A percentile compares a stretch with the other conserved stretches of the same genome.
phyloP scores from a whole-genome alignment of 2,888 invertebrate species.

The Oscheius sp. region DNA sequence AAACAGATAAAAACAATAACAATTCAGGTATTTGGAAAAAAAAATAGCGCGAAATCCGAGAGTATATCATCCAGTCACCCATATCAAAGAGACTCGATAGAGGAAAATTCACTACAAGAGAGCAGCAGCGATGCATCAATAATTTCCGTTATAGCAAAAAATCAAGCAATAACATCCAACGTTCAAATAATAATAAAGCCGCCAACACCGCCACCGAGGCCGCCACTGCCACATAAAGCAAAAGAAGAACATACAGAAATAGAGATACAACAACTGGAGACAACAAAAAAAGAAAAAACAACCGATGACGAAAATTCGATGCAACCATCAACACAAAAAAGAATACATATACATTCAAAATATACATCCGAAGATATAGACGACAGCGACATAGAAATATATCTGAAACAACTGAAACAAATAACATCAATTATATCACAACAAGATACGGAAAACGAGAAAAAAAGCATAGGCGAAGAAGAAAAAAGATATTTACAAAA shows the following conservation, averaged over 20 bases:
- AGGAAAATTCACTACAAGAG: not conserved
- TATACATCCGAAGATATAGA: not conserved
- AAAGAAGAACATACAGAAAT: not conserved
- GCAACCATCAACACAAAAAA: not conserved
- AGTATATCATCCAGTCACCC: not conserved
- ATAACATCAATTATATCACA: not conserved
- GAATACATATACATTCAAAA: not conserved
- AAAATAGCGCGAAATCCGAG: not conserved
- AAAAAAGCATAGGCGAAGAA: not conserved
- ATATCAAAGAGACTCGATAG: not conserved
- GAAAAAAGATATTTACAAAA: not conserved
- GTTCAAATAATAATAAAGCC: slow-evolving; percentile 10
- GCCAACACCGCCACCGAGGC: slow-evolving; percentile 21
- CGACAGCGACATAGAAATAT: not conserved
- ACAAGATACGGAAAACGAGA: not conserved
- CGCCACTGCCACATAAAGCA: slow-evolving; percentile 6
- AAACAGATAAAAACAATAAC: not conserved
- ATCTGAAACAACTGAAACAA: not conserved
- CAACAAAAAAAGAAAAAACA: not conserved
- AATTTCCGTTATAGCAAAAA: not conserved
- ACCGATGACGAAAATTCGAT: not conserved
- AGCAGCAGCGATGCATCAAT: slow-evolving; percentile 7
- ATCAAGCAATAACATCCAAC: not conserved
- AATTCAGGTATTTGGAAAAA: not conserved
- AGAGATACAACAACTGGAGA: not conserved